Evolutionary conservation across 2,888 invertebrate genomes (phyloP).

Genomic region (Cryptocheilus praepositus): DNA sequence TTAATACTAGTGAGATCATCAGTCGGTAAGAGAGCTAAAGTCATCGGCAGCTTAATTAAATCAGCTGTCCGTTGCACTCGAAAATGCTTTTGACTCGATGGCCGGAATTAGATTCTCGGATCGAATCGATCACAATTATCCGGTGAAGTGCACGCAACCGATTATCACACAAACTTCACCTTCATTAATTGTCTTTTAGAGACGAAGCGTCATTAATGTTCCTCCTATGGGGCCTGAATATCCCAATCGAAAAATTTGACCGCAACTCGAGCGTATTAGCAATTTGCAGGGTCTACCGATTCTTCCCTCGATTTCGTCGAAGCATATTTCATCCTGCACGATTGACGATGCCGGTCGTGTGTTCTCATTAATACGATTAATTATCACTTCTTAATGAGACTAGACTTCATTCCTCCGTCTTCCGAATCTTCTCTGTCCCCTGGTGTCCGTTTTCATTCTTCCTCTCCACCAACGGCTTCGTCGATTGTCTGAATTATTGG

Average conservation of each 20-base stretch:
- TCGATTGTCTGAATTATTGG: too few relatives aligned
- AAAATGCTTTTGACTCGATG: slow-evolving; percentile 25
- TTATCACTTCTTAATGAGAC: slow-evolving; percentile 44
- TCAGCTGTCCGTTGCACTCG: slow-evolving; percentile 11
- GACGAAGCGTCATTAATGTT: slow-evolving; percentile 4
- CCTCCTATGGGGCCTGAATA: background rate
- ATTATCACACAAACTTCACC: slow-evolving; percentile 8
- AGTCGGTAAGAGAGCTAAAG: slow-evolving; percentile 52
- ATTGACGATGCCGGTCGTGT: slow-evolving; percentile 3
- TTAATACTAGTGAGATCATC: slow-evolving; percentile 72
- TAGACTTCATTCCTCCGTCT: slow-evolving; percentile 31
- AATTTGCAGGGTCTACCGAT: too few relatives aligned
- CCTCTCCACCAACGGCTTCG: background rate
- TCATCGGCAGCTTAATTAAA: slow-evolving; percentile 37
- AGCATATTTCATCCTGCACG: slow-evolving; percentile 1
- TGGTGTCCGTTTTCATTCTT: background rate
- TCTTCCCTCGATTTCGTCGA: background rate
- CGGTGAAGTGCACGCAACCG: background rate
- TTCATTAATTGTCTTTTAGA: slow-evolving; percentile 9
- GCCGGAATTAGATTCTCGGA: slow-evolving; percentile 22
- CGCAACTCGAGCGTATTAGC: too few relatives aligned
- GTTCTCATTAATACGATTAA: slow-evolving; percentile 31
- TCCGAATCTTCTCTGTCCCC: slow-evolving; percentile 1
- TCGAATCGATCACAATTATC: slow-evolving; percentile 29
- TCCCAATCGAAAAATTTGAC: background rate